Evolutionary conservation across 1,140 invertebrate genomes (phyloP), one percentile per base, ranked within the genome.

Genomic region (Augochlora pura): DNA sequence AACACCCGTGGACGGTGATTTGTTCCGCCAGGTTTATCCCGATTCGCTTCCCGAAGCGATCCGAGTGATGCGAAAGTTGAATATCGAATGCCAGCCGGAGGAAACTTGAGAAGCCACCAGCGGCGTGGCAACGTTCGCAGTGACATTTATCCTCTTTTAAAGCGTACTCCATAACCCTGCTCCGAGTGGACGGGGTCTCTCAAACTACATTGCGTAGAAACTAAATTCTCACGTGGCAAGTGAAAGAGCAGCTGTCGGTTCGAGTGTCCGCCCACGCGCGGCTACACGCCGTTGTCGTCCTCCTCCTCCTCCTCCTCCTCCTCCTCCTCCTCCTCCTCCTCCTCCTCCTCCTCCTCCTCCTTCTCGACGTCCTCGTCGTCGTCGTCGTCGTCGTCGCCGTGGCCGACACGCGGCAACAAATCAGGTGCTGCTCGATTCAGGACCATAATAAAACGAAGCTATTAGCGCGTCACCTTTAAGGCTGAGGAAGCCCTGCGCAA

Each of bases 141-240:
- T 67, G 77, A 79, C 77, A 69, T 65, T 79, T 83, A 66, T 78
- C 65, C 62, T 68, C 78, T 69, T 65, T 75, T 65, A 39, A 83
- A 67, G 27, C 67, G 21, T 32, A 73, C 16, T 80, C 71, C 27
- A 64, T 63, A 60, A 59, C 69, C 62, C 60, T 57, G 12, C 52
- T 68, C 25, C 25, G 52, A 52, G 21, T 27, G 71, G 57, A 80
- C 67, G 72, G 46, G 39, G n/a, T n/a, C n/a, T 71, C 71, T 85
- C 59, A 64, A 83, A 80, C 60, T 62, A 54, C 66, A 71, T 77
- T 84, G 82, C 77, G 78, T 68, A 71, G 68, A 81, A 69, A 81
- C 27, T 70, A 70, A 82, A 86, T 85, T 85, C 83, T 86, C 84
- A 86, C 83, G 76, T 86, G 80, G 68, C 54, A 59, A 76, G 75